Percentiles rank a stretch among this genome's conserved stretches.
Evolutionary conservation across 1,140 invertebrate genomes (phyloP).

Genomic region (Theocolax elegans): DNA sequence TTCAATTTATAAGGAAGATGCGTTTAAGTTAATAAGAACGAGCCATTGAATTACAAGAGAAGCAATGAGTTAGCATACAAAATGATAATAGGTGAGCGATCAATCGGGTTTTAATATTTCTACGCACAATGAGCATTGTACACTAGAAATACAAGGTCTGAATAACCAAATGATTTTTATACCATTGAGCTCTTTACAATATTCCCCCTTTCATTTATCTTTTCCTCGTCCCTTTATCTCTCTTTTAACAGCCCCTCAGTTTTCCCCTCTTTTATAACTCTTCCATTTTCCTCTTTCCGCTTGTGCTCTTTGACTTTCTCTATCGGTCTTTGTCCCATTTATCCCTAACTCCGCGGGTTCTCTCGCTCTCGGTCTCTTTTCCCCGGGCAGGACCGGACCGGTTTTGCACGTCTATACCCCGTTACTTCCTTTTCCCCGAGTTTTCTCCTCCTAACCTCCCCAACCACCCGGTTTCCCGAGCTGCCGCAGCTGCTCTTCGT

Average conservation of each 20-base stretch:
- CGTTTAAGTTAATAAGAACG: too few relatives aligned
- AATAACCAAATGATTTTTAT: too few relatives aligned
- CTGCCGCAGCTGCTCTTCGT: neutral
- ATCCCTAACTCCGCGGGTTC: neutral
- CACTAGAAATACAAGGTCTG: too few relatives aligned
- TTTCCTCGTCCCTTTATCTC: neutral
- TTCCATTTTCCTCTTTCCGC: neutral
- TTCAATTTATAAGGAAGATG: too few relatives aligned
- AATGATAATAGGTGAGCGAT: too few relatives aligned
- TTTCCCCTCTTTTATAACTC: slow-evolving; percentile 5
- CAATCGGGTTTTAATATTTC: too few relatives aligned
- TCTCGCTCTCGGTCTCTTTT: neutral
- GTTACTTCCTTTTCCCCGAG: neutral
- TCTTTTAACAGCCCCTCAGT: slow-evolving; percentile 1
- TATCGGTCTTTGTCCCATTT: slow-evolving; percentile 17
- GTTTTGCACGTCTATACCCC: neutral
- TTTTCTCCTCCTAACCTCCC: slow-evolving; percentile 9
- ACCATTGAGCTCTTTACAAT: too few relatives aligned
- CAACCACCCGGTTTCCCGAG: too few relatives aligned
- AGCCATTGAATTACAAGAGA: too few relatives aligned
- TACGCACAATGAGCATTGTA: too few relatives aligned
- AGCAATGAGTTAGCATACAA: too few relatives aligned
- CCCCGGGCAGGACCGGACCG: neutral
- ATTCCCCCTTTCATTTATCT: slow-evolving; percentile 5
- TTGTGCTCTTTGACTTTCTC: slow-evolving; percentile 10